Evolutionary conservation across 2,888 invertebrate genomes (phyloP), one percentile per base, ranked within the genome.

Genomic region (Chydorus sphaericus): DNA sequence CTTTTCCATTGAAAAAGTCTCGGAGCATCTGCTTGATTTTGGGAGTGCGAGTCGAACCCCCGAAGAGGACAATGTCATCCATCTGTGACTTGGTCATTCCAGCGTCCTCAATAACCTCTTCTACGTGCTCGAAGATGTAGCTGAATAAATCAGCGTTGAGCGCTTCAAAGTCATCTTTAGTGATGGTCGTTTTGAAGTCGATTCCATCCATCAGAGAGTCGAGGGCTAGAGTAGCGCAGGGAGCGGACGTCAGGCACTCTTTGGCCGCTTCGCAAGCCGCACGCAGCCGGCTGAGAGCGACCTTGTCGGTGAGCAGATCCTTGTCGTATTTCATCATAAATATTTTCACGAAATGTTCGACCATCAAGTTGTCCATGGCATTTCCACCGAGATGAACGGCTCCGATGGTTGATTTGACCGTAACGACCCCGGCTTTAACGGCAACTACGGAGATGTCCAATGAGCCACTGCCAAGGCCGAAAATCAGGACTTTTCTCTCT

Each of bases 151-250:
- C 96, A 11, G 91, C 87, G 70, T 91, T 90, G 66, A 98, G 76
- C 70, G 97, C 96, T 71, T 98, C 97, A 70, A 98, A 98, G 66
- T 93, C 81, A 58, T 96, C 96, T 65, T 94, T 78, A n/a, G 94
- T 93, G 68, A 97, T 86, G 54, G 84, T 87, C 0, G 93, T 91
- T 74, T 93, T 92, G 76, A 92, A 96, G 70, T 98, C 96, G 62
- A 91, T 83, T 60, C 94, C 94, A 70, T 96, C 93, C 65, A 80
- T 91, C 56, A 96, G 77, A 1, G 93, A 92, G 69, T 96, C 94
- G 62, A 96, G 92, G 75, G 96, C 94, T 65, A 96, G 88, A 67
- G 82, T 85, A 36, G 88, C 88, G 70, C 88, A 86, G n/a, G 86
- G 86, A 33, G 85, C 85, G 0, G 87, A 86, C 1, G 88, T 88